Conservation (phyloP, 2,888 invertebrate genomes). For the Ceramica pisi region DNA sequence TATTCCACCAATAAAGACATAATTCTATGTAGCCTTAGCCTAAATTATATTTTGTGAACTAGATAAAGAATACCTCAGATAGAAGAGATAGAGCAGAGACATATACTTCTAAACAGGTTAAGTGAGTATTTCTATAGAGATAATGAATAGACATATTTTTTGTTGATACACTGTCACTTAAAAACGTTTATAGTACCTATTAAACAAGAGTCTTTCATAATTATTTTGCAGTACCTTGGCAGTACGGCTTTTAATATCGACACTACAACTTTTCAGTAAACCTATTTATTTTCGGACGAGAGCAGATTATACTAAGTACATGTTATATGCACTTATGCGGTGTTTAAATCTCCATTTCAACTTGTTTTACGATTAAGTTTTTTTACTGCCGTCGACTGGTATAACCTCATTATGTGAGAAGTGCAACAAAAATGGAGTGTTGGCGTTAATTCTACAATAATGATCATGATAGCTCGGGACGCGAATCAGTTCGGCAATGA, state of each 20-base stretch:
- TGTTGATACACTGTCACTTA: neutral
- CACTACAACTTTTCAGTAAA: neutral
- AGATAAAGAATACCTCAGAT: neutral
- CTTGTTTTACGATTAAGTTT: slow-evolving; percentile 40
- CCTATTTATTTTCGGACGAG: slow-evolving; percentile 9
- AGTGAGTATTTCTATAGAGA: no score
- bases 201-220: neutral
- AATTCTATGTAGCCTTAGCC: neutral
- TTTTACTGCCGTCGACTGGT: slow-evolving; percentile 35
- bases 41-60: slow-evolving; percentile 6
- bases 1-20: neutral
- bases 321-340: neutral
- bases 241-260: neutral
- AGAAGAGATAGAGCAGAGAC: neutral
- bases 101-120: neutral
- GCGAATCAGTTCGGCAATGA: slow-evolving; percentile 53
- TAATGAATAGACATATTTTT: neutral
- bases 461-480: slow-evolving; percentile 41
- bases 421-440: slow-evolving; percentile 52
- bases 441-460: slow-evolving; percentile 59
- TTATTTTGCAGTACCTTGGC: neutral
- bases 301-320: slow-evolving; percentile 5
- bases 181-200: neutral
- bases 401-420: slow-evolving; percentile 54
- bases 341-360: slow-evolving; percentile 32